These are phyloP conservation scores for Tor tambroides DNA, from an alignment of 2,113 vertebrate species.

Conservation along the genomic window DNA sequence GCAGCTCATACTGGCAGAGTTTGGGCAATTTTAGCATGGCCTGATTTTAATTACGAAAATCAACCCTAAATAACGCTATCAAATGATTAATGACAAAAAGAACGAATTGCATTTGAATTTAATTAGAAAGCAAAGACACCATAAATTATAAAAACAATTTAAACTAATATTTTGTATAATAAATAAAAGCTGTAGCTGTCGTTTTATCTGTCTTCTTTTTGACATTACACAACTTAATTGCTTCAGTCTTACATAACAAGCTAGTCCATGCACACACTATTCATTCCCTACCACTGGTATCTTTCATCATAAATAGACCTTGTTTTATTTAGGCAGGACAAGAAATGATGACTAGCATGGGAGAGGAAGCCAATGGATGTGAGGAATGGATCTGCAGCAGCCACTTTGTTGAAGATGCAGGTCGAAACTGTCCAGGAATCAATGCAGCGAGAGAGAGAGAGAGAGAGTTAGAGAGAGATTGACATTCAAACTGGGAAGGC, in stretches of 20 bases:
- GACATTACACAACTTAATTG: not conserved
- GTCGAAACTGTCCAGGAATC: slow-evolving; percentile 50
- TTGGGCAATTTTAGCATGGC: not conserved
- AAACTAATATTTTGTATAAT: no score
- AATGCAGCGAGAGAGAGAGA: slow-evolving; percentile 40
- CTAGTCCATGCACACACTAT: not conserved
- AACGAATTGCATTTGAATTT: not conserved
- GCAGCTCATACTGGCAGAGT: slow-evolving; percentile 4
- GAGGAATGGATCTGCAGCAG: slow-evolving; percentile 43
- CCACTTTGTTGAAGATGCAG: slow-evolving; percentile 51
- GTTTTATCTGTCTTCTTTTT: not conserved
- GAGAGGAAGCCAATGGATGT: slow-evolving; percentile 23
- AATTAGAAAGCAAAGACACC: not conserved
- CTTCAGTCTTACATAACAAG: slow-evolving; percentile 14
- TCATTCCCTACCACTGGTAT: not conserved
- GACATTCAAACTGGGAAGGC: slow-evolving; percentile 18
- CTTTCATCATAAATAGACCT: not conserved
- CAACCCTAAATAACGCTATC: not conserved
- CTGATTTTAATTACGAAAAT: slow-evolving; percentile 21
- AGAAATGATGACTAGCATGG: slow-evolving; percentile 10
- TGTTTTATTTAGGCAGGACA: slow-evolving; percentile 65
- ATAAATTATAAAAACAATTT: not conserved
- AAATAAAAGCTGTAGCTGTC: not conserved
- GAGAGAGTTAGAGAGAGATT: slow-evolving; percentile 22
- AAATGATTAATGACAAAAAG: not conserved